Evolutionary conservation across 2,888 invertebrate species (phyloP).

Genomic region (Torymus texanus): DNA sequence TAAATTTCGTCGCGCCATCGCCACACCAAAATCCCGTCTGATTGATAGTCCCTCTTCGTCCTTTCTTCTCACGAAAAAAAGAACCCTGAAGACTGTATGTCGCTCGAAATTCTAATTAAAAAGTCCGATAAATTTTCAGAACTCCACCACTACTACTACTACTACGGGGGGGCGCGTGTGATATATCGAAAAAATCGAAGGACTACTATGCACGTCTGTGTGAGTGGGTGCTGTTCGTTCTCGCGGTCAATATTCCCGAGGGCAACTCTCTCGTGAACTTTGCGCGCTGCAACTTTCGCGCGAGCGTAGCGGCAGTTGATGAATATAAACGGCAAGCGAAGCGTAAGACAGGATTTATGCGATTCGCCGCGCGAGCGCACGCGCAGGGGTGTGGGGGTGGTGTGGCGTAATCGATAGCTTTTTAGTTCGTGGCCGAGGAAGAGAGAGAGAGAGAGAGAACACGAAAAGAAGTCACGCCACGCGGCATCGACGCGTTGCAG

Average conservation of each 20-base stretch:
- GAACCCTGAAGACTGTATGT: not conserved
- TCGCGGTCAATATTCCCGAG: conserved; percentile 53
- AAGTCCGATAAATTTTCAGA: conserved; percentile 36
- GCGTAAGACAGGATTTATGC: conserved; percentile 54
- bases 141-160: not conserved
- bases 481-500: conserved; percentile 14
- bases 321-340: conserved; percentile 54
- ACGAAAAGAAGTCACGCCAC: conserved; percentile 30
- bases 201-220: not conserved
- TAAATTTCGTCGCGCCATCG: conserved; percentile 25
- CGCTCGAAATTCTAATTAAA: conserved; percentile 39
- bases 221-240: not conserved
- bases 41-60: conserved; percentile 5
- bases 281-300: conserved; percentile 43
- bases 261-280: not conserved
- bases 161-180: not conserved
- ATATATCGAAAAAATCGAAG: conserved; percentile 51
- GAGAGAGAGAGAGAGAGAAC: not conserved
- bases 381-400: not conserved
- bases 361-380: conserved; percentile 10
- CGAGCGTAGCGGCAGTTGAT: conserved; percentile 38
- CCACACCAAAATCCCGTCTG: not conserved
- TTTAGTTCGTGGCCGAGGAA: conserved; percentile 30
- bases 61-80: not conserved
- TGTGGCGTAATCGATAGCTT: conserved; percentile 48